A percentile compares a stretch with the other conserved stretches of the same genome.
phyloP scores from a whole-genome alignment of 2,113 vertebrate species.

The Geococcyx californianus region DNA sequence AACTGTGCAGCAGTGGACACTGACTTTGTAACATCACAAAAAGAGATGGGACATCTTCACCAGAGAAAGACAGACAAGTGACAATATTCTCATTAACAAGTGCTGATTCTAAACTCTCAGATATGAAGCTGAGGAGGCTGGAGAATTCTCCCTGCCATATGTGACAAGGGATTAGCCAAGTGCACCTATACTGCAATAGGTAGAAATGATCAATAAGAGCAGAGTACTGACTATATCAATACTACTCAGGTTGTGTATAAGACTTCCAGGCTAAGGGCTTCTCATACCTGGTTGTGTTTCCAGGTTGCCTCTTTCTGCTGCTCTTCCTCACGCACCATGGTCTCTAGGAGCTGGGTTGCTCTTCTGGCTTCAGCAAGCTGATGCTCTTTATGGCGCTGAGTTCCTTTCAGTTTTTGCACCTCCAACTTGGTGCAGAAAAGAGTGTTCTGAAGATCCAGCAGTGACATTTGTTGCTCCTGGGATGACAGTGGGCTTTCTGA shows the following conservation, averaged over 20 bases:
- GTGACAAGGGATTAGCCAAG: background rate
- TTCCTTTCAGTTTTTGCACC: conserved; percentile 81
- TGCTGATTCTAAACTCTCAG: background rate
- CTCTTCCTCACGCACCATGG: conserved; percentile 74
- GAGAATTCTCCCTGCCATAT: background rate
- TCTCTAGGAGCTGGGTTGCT: conserved; percentile 76
- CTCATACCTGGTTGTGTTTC: conserved; percentile 85
- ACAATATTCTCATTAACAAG: background rate
- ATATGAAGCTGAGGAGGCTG: background rate
- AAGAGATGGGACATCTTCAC: background rate
- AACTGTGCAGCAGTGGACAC: background rate
- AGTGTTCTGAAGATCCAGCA: conserved; percentile 81
- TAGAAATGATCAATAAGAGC: background rate
- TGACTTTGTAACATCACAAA: background rate
- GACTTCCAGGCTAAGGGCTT: background rate
- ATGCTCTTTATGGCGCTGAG: conserved; percentile 76
- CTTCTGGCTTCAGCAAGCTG: conserved; percentile 77
- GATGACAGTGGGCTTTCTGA: conserved; percentile 36
- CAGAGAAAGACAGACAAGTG: background rate
- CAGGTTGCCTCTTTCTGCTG: conserved; percentile 82
- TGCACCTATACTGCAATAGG: background rate
- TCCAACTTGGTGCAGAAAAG: conserved; percentile 89
- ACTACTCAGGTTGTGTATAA: background rate
- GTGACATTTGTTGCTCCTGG: conserved; percentile 75
- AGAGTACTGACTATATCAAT: background rate